Base-by-base conservation (phyloP, 1,140 invertebrate genomes). In the Copidosoma floridanum region DNA sequence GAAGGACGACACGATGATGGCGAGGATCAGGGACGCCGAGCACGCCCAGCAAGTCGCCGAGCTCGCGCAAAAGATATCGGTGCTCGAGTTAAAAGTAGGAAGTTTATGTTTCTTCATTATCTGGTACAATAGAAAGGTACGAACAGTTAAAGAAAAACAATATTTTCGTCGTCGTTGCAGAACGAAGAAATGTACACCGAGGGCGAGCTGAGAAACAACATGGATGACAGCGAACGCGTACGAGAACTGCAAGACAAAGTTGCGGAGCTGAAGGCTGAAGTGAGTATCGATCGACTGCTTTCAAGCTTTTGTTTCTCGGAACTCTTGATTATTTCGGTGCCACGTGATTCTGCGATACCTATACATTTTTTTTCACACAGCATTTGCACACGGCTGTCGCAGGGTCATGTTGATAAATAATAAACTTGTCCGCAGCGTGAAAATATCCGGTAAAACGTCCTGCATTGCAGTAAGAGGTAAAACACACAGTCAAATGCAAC, bases 1-100 rank as follows among this genome's bases (percentile, higher is more conserved):
- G 81, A 94, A 97, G 74, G 95, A 98, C 71, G 93, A 97, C 57
- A 84, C 89, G 18, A 95, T 98, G 91, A 93, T 95, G 86, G 89
- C 93, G 0, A 86, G 92, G 68, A 96, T 99, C 54, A 87, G 92
- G 65, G 95, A 98, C 71, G 93, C 95, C 23, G 96, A 99, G 74
- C 91, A 95, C 70, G 89, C 93, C 44, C 95, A 98, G 77, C 85
- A 88, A 48, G 89, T 98, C 43, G 95, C 94, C n/a, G 95, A 97
- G 78, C 83, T 99, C 14, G 92, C 89, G 62, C 95, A 97, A 68
- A 94, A 94, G 80, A 94, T 98, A 59, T 96, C 95, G 8, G 86
- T 92, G 69, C 85, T 98, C 57, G 95, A 98, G 82, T 85, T 93
- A 11, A 95, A 95, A 85, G 94, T 94, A 81, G 5, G 70, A 61